These are phyloP conservation scores for Aphelinus certus DNA, from an alignment of 1,140 invertebrate species.

Conservation along the genomic window DNA sequence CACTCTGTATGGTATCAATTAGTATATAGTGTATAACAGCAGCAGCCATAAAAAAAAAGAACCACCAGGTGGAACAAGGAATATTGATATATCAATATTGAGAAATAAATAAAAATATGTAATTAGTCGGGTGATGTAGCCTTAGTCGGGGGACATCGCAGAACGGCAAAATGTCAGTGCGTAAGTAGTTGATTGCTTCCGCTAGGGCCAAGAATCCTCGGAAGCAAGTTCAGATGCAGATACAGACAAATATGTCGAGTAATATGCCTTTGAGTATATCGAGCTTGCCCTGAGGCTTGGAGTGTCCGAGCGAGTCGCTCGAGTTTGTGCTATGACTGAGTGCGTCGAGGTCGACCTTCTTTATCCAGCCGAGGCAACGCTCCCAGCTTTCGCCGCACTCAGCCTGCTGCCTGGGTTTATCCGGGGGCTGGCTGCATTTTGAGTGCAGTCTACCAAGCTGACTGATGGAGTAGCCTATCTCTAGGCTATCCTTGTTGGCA, in stretches of 20 bases:
- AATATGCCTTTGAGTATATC: conserved; percentile 58
- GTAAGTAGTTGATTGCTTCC: not conserved
- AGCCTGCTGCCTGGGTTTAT: conserved; percentile 28
- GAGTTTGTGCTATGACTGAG: conserved; percentile 48
- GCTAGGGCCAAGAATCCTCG: conserved; percentile 12
- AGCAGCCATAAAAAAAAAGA: no score
- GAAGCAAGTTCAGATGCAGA: conserved; percentile 53
- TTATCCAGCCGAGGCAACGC: conserved; percentile 50
- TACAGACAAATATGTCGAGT: conserved; percentile 60
- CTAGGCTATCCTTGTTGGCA: conserved; percentile 54
- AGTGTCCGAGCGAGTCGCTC: conserved; percentile 46
- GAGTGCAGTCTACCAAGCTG: conserved; percentile 50
- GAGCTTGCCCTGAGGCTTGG: conserved; percentile 56
- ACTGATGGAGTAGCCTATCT: conserved; percentile 57
- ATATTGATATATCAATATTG: no score
- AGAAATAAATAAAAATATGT: not conserved
- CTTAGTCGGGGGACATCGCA: conserved; percentile 35
- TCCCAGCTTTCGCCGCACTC: conserved; percentile 42
- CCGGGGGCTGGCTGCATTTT: conserved; percentile 42
- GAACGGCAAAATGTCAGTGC: conserved; percentile 1
- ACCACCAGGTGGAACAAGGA: no score
- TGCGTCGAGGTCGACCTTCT: conserved; percentile 46
- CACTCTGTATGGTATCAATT: no score
- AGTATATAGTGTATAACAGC: no score
- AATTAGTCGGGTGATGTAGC: conserved; percentile 5